Percentiles rank a stretch among this genome's conserved stretches.
Evolutionary conservation across 2,113 vertebrate genomes (phyloP).

Genomic region (Marcusenius ussheri): DNA sequence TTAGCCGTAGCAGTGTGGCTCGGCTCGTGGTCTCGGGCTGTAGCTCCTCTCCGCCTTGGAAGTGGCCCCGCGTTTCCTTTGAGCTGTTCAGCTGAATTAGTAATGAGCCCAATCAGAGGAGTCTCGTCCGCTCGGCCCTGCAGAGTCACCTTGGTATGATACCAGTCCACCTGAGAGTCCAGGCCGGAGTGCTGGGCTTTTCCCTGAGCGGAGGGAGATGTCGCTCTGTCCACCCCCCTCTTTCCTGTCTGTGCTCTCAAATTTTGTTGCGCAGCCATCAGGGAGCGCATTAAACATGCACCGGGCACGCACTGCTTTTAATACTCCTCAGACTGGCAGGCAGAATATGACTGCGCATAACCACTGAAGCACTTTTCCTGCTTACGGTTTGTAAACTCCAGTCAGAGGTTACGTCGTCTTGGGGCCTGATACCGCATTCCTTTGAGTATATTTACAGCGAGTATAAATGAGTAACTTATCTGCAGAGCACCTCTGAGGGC

Average conservation of each 20-base stretch:
- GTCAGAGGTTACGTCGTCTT: slow-evolving; percentile 4
- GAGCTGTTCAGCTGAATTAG: slow-evolving; percentile 1
- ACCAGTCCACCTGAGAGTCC: background rate
- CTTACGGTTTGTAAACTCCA: background rate
- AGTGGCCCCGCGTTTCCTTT: background rate
- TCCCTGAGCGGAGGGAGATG: background rate
- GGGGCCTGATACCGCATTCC: background rate
- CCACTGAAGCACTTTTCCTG: background rate
- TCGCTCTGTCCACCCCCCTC: too few species aligned
- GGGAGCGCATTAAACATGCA: background rate
- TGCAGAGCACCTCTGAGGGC: background rate
- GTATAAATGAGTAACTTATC: slow-evolving; percentile 7
- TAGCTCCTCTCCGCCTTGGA: background rate
- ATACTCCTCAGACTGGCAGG: background rate
- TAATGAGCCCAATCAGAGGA: background rate
- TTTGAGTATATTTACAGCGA: slow-evolving; percentile 1
- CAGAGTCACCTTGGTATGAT: background rate
- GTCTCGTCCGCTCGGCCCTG: background rate
- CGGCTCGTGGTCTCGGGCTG: background rate
- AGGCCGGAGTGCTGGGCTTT: background rate
- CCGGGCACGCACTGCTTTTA: background rate
- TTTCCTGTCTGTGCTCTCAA: background rate
- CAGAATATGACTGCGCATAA: background rate
- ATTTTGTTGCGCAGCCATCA: background rate
- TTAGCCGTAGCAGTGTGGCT: background rate